phyloP scores from a whole-genome alignment of 2,888 invertebrate genomes.

The Himalopsyche anomala region DNA sequence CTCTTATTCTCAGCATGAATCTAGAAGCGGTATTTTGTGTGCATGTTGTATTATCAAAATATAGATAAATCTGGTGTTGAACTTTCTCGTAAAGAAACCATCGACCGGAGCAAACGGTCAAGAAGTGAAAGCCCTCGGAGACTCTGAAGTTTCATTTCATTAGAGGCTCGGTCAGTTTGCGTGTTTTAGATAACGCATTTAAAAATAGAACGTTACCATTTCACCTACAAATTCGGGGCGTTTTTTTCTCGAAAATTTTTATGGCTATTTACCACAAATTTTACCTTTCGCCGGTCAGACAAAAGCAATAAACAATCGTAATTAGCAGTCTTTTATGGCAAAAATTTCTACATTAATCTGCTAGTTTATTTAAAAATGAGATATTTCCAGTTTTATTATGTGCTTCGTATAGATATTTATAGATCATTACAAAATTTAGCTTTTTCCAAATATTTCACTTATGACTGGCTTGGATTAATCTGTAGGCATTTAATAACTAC shows the following conservation, averaged over 20 bases:
- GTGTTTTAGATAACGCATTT: conserved; percentile 40
- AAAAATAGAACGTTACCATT: conserved; percentile 25
- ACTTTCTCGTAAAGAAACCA: neutral
- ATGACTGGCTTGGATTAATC: no score
- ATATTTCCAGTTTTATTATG: no score
- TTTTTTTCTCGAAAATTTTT: conserved; percentile 3
- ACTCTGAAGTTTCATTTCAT: conserved; percentile 23
- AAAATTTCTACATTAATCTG: no score
- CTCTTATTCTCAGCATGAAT: neutral
- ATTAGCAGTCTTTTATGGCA: neutral
- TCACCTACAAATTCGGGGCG: neutral
- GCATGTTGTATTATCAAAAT: neutral
- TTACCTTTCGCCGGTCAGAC: neutral
- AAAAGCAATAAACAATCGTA: neutral
- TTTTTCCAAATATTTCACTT: no score
- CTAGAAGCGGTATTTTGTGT: neutral
- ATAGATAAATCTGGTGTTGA: conserved; percentile 20
- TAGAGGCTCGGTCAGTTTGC: conserved; percentile 40
- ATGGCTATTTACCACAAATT: conserved; percentile 23
- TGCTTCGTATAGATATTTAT: no score
- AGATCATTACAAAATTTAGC: no score
- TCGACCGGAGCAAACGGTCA: neutral
- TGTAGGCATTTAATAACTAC: no score
- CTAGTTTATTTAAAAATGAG: no score
- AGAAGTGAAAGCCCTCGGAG: conserved; percentile 19